Evolutionary conservation across 2,797 vertebrate species (phyloP), one percentile per base, ranked within the genome.

Genomic region (Euphonia xanthogaster): DNA sequence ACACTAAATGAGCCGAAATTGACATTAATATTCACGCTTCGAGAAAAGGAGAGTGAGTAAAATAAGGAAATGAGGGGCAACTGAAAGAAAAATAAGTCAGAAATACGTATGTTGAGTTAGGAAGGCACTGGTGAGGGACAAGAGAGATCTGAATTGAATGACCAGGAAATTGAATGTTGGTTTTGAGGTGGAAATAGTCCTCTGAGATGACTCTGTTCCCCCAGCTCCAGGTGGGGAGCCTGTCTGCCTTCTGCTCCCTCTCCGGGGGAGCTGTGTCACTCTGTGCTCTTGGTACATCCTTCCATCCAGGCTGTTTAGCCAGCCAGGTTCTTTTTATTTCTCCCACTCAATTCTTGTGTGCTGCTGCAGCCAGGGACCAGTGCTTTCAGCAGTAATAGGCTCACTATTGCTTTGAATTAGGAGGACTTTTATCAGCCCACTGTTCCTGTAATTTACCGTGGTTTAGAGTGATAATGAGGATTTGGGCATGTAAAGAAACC

Each of bases 401-500:
- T 92, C 83, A 16, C 83, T 53, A 45, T 39, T 78, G 60, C 70
- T 92, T 73, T 94, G 93, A 66, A 78, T 75, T 14, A 51, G 48
- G 75, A 84, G 54, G 57, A 75, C 60, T 82, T 94, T 61, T 81
- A 75, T 89, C 88, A 82, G 80, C 74, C 55, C 78, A 18, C 71
- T 57, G 31, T 82, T 88, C 78, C 58, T 72, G 68, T 93, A 63
- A 93, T 92, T 90, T 92, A 63, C 60, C 4, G 3, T 60, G 86
- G 83, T 85, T 93, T 91, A 63, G 65, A 67, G 80, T 71, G 83
- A 90, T 96, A 94, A 97, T 82, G 74, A 92, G 93, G 86, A 92
- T 96, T 93, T 96, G 80, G 47, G 68, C 67, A 74, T 91, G 94
- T 95, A 93, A 95, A 96, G 88, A 94, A 95, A 79, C 71, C 57